Conservation (phyloP, 2,888 invertebrate genomes). For the Harpalus rufipes region DNA sequence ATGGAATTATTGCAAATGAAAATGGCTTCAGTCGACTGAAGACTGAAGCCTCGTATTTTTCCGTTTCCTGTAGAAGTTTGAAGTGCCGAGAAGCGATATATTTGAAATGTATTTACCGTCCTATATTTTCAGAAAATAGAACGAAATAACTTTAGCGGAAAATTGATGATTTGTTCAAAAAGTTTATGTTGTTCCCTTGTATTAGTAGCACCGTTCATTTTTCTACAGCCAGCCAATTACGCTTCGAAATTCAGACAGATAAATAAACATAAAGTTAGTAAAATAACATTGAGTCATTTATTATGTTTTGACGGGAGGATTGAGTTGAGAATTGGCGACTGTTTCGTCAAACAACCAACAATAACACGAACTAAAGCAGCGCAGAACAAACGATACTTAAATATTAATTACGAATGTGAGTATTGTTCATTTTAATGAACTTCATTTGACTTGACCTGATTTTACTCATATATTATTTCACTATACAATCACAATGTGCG, state of each 20-base stretch:
- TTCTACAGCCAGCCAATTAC: slow-evolving; percentile 50
- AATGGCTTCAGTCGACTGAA: slow-evolving; percentile 40
- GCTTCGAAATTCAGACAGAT: slow-evolving; percentile 32
- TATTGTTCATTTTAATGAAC: slow-evolving; percentile 46
- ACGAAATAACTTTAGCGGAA: slow-evolving; percentile 52
- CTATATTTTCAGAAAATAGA: slow-evolving; percentile 54
- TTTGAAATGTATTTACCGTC: slow-evolving; percentile 55
- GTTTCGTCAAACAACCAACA: slow-evolving; percentile 19
- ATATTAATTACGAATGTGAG: slow-evolving; percentile 39
- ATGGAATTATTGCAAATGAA: slow-evolving; percentile 52
- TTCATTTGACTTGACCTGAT: slow-evolving; percentile 43
- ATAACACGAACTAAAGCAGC: slow-evolving; percentile 26
- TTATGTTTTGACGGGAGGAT: slow-evolving; percentile 33
- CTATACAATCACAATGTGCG: slow-evolving; percentile 2
- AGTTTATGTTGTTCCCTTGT: slow-evolving; percentile 50
- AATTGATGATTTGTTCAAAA: slow-evolving; percentile 55
- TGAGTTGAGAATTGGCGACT: slow-evolving; percentile 22
- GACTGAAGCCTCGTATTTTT: slow-evolving; percentile 46
- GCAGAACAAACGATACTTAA: slow-evolving; percentile 32
- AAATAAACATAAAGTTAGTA: slow-evolving; percentile 53
- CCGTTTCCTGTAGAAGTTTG: slow-evolving; percentile 51
- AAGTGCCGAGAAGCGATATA: slow-evolving; percentile 51
- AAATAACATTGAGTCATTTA: slow-evolving; percentile 34
- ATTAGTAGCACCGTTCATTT: slow-evolving; percentile 47
- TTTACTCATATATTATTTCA: slow-evolving; percentile 28